phyloP scores from a whole-genome alignment of 2,888 invertebrate species.

The Fragum fragum region DNA sequence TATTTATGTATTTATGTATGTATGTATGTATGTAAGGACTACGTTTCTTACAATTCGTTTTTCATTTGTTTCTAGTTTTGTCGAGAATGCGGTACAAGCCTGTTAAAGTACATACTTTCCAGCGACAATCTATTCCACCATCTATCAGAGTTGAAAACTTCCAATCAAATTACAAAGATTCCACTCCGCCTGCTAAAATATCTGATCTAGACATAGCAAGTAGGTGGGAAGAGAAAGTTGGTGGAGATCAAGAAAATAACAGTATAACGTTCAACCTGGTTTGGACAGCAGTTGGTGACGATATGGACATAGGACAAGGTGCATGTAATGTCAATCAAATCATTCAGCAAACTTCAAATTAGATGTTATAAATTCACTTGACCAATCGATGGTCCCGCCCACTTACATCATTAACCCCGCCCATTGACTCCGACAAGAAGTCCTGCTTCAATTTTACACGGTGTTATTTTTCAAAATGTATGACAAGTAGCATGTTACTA shows the following conservation, averaged over 20 bases:
- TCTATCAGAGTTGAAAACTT: background rate
- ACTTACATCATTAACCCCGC: no score
- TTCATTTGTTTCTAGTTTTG: no score
- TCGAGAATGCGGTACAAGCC: no score
- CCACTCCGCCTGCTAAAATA: background rate
- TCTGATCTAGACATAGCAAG: background rate
- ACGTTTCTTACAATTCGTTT: no score
- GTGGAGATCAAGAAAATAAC: no score
- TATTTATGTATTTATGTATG: no score
- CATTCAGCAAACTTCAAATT: background rate
- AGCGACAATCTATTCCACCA: background rate
- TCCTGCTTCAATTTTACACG: no score
- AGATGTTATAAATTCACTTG: background rate
- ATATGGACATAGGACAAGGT: slow-evolving; percentile 1
- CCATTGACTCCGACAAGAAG: no score
- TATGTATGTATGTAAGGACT: no score
- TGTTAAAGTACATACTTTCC: background rate
- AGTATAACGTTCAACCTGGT: background rate
- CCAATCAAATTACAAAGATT: background rate
- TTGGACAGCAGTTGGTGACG: background rate
- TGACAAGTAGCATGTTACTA: no score
- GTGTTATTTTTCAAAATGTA: no score
- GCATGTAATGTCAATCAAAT: background rate
- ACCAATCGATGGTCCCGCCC: no score
- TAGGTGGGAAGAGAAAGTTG: background rate